Base-by-base conservation (phyloP, 2,797 vertebrate species). In the Gymnoscopelus braueri region DNA sequence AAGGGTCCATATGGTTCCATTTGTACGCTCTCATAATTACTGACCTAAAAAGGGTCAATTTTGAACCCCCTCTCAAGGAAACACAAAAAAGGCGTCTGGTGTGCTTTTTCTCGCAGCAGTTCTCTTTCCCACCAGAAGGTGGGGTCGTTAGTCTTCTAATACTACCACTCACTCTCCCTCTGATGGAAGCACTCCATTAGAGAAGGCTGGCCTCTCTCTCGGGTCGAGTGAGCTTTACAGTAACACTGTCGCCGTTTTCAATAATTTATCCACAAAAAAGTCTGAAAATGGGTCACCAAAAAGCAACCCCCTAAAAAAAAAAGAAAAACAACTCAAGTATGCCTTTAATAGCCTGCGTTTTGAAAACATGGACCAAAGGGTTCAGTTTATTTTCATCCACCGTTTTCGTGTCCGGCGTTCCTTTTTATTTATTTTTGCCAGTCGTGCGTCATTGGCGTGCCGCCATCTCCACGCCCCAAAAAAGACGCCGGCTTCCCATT, bases 231-330 rank as follows among this genome's bases (percentile, higher is more conserved):
- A 75, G 55, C 26, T n/a, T 77, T 69, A 75, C 83, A 79, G 79
- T 84, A 78, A 84, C 23, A 72, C 74, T 79, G 74, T 82, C 84
- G 71, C 74, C 78, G 74, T 82, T 82, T 71, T 88, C 81, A 90
- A 92, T 90, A 92, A 94, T 81, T 92, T 86, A 91, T 77, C 87
- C 83, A 39, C 61, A 23, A 64, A 62, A 70, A 84, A 82, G 81
- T 86, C 69, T 77, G 80, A 86, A 77, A 77, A 4, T 14, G 82
- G 74, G 55, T 6, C 26, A 23, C 15, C 29, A 29, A 68, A 67
- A 51, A 65, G 50, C 74, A 87, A 84, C 82, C 81, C 82, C 77
- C 76, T 74, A 26, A 35, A 77, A 83, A 82, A 84, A 62, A 62
- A 65, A 60, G 80, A 78, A 70, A 65, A 53, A 56, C 51, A 35